These are phyloP conservation scores for Brachypalpus laphriformis DNA, from an alignment of 2,888 invertebrate genomes.

Conservation along the genomic window DNA sequence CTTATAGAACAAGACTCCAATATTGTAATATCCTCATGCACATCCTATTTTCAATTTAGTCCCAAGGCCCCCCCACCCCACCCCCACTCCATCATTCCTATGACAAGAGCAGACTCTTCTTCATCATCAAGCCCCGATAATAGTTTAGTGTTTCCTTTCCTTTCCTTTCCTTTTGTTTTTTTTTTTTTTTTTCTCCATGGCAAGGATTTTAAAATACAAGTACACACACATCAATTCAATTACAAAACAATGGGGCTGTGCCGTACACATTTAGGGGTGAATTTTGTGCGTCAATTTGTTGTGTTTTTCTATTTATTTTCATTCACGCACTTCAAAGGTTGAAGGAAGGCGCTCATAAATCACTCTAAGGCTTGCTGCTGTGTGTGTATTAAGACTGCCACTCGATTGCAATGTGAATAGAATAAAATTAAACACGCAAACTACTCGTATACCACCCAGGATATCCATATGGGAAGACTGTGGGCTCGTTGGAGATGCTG, in stretches of 20 bases:
- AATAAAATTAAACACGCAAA: conserved; percentile 33
- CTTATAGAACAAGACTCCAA: neutral
- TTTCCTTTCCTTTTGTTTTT: neutral
- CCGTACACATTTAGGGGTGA: conserved; percentile 3
- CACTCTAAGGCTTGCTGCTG: conserved; percentile 11
- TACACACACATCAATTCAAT: neutral
- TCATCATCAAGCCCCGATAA: neutral
- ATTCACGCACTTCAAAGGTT: conserved; percentile 29
- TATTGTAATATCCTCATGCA: neutral
- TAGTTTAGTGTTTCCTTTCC: neutral
- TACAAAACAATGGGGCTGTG: neutral
- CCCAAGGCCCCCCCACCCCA: neutral
- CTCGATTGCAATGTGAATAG: conserved; percentile 38
- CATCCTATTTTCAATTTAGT: neutral
- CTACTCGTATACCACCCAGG: neutral
- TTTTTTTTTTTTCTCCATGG: neutral
- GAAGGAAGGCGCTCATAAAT: conserved; percentile 25
- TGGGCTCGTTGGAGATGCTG: neutral
- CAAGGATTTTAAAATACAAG: conserved; percentile 1
- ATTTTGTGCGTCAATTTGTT: conserved; percentile 36
- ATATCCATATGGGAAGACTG: neutral
- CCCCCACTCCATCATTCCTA: neutral
- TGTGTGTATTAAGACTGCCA: conserved; percentile 30
- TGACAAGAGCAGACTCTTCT: neutral
- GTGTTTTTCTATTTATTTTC: conserved; percentile 1